A percentile compares a stretch with the other conserved stretches of the same genome.
Conservation (phyloP, 2,113 vertebrate genomes). For the Zosterops borbonicus region DNA sequence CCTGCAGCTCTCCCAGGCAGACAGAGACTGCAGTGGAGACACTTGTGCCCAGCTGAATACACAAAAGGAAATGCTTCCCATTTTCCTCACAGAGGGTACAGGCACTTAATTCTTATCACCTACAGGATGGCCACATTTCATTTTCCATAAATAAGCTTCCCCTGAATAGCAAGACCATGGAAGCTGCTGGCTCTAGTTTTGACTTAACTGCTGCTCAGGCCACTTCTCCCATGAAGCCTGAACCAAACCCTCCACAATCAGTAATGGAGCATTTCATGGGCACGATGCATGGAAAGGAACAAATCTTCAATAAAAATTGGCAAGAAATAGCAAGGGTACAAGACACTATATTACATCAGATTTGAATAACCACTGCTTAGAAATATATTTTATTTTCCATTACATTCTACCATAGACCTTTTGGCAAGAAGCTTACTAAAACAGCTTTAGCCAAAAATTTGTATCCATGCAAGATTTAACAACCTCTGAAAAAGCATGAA, state of each 20-base stretch:
- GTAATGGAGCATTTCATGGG: background rate
- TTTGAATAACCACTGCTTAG: background rate
- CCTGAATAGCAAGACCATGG: background rate
- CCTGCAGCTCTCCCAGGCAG: background rate
- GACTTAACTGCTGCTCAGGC: background rate
- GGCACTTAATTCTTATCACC: background rate
- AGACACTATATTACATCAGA: background rate
- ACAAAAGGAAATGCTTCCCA: background rate
- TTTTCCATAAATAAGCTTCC: background rate
- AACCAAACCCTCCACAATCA: background rate
- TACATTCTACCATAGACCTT: constrained; percentile 14
- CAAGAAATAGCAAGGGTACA: background rate
- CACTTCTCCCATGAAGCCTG: background rate
- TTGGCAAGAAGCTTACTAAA: constrained; percentile 14
- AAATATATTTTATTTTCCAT: constrained; percentile 1
- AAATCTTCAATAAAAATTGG: background rate
- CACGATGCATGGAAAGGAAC: background rate
- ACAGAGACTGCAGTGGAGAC: background rate
- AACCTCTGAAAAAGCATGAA: constrained; percentile 1
- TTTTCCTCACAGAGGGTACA: background rate
- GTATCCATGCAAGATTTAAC: constrained; percentile 33
- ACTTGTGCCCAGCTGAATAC: background rate
- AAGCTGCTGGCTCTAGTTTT: background rate
- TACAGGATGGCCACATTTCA: background rate
- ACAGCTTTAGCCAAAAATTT: constrained; percentile 11